Base-by-base conservation (phyloP, 2,888 invertebrate species). In the Gortyna flavago region DNA sequence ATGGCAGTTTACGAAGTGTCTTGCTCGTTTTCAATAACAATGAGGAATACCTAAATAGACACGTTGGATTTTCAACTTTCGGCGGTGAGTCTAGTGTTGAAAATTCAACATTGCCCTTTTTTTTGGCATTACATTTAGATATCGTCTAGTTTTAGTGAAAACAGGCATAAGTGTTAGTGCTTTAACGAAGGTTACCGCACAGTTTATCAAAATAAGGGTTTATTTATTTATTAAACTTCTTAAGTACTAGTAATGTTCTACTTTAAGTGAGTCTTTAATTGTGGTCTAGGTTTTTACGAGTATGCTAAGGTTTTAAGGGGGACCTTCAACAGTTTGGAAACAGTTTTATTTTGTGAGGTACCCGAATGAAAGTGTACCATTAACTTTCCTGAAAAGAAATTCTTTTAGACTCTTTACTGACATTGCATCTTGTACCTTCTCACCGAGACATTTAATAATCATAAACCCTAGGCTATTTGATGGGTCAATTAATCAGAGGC, bases 181-280 rank as follows among this genome's bases (percentile, higher is more conserved):
- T 69, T 57, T n/a, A 16, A 13, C 25, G 29, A 61, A 83, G 64
- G 70, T 68, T 67, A 61, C 5, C 8, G 44, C 16, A 38, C 21
- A 64, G 71, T 84, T 69, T 85, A 85, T 85, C 61, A 54, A 85
- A 80, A 80, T 82, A 74, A 68, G 16, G 29, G 13, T 44, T 62
- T 61, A 73, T 57, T 78, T 69, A 65, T 70, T 73, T 51, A 51
- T 59, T 32, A 9, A 71, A 83, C 48, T 70, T 51, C 67, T 54
- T 70, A 72, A 74, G 21, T 54, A 25, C 18, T 38, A 38, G 5
- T n/a, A 0, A 21, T 21, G 29, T 57, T 16, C 29, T 41, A 62
- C 29, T 51, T 69, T 70, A 74, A 51, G 61, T 65, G 38, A 54
- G 25, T n/a, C 0, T 54, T 44, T 44, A 48, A 51, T 69, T 65